A percentile compares a stretch with the other conserved stretches of the same genome.
These are phyloP conservation scores for Lottia scabra DNA, from an alignment of 2,888 invertebrate species.

Conservation along the genomic window DNA sequence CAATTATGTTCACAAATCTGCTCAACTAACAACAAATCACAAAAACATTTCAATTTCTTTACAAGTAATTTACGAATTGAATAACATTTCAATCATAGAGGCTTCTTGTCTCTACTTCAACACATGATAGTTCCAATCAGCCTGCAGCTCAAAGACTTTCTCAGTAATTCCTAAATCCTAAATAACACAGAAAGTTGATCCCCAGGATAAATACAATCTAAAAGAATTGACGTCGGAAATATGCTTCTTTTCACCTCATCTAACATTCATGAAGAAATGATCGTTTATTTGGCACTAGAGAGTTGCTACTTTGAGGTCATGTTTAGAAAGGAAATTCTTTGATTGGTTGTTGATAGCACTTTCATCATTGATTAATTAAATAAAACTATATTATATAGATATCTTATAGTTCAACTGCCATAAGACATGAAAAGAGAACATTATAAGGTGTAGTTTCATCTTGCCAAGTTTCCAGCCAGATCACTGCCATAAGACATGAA, in stretches of 20 bases:
- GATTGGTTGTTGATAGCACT: too few relatives aligned
- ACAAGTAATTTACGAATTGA: background rate
- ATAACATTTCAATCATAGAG: background rate
- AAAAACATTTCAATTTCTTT: background rate
- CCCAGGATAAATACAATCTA: background rate
- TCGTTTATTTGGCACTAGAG: background rate
- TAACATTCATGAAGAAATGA: slow-evolving; percentile 6
- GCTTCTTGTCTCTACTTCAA: background rate
- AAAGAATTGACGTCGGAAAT: background rate
- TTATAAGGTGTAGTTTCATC: too few relatives aligned
- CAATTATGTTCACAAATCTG: too few relatives aligned
- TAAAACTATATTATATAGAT: too few relatives aligned
- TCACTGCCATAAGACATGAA: too few relatives aligned
- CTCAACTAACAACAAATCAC: background rate
- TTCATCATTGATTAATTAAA: too few relatives aligned
- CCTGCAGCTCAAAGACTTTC: background rate
- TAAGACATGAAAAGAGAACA: too few relatives aligned
- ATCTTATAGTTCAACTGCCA: too few relatives aligned
- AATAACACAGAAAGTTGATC: background rate
- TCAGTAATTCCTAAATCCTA: background rate
- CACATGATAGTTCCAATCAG: background rate
- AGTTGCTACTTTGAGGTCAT: too few relatives aligned
- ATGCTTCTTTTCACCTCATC: background rate
- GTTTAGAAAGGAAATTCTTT: too few relatives aligned
- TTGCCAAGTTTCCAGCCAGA: too few relatives aligned